Conservation (phyloP, 2,888 invertebrate genomes). For the Acholoe squamosa region DNA sequence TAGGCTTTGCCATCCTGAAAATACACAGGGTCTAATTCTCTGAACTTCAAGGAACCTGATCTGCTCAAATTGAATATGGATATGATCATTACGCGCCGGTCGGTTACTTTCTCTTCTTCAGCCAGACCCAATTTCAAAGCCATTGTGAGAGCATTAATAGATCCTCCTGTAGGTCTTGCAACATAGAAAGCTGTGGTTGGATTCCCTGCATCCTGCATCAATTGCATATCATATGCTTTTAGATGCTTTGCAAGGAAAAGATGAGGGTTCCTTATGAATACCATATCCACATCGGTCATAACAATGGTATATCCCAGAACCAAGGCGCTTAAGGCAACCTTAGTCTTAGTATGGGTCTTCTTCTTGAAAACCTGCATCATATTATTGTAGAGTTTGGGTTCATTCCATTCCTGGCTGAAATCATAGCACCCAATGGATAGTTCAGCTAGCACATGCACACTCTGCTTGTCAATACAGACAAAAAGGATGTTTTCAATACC, state of each 20-base stretch:
- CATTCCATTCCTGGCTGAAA: background rate
- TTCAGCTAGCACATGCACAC: background rate
- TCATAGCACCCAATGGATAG: conserved; percentile 8
- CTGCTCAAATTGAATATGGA: background rate
- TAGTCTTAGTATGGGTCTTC: conserved; percentile 61
- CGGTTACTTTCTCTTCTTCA: background rate
- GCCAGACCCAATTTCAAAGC: background rate
- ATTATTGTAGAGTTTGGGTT: background rate
- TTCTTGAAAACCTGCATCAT: background rate
- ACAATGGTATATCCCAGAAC: conserved; percentile 64
- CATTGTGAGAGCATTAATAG: conserved; percentile 63
- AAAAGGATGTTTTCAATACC: conserved; percentile 67
- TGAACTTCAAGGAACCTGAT: background rate
- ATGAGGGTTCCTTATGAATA: conserved; percentile 66
- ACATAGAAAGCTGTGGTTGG: conserved; percentile 64
- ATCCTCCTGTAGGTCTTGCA: conserved; percentile 62
- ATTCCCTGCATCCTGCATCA: background rate
- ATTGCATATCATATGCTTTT: background rate
- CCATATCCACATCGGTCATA: conserved; percentile 67
- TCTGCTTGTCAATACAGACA: conserved; percentile 65
- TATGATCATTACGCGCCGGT: conserved; percentile 3
- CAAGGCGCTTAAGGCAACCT: conserved; percentile 62
- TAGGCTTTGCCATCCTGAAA: conserved; percentile 47
- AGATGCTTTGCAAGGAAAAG: conserved; percentile 19
- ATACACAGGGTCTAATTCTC: conserved; percentile 11